Evolutionary conservation across 2,888 invertebrate genomes (phyloP).

Genomic region (Linnaemya tessellans): DNA sequence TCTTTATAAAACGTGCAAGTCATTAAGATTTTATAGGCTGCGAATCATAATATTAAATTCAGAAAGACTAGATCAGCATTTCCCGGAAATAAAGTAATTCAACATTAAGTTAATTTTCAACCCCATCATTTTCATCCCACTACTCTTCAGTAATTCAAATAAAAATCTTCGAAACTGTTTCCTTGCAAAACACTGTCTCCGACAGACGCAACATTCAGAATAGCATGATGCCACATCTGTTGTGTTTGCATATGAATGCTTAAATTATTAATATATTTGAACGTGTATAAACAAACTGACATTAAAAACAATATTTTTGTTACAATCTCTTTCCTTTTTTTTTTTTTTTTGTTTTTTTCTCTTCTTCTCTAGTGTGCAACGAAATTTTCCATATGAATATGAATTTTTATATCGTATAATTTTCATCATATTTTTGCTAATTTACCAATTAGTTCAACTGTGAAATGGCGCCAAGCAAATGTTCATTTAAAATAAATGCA

Average conservation of each 20-base stretch:
- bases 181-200: neutral
- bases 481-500: slow-evolving; percentile 40
- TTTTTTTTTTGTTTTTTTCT: neutral
- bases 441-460: slow-evolving; percentile 73
- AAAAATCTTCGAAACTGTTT: neutral
- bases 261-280: slow-evolving; percentile 62
- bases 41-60: too few species aligned
- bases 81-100: too few species aligned
- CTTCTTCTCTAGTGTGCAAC: slow-evolving; percentile 23
- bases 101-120: too few species aligned
- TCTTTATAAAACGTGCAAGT: too few species aligned
- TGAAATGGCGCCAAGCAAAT: slow-evolving; percentile 72
- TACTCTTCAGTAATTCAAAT: too few species aligned
- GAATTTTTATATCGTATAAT: slow-evolving; percentile 34
- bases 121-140: too few species aligned
- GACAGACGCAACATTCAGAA: neutral
- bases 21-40: too few species aligned
- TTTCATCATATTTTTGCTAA: slow-evolving; percentile 71
- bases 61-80: too few species aligned
- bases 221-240: slow-evolving; percentile 60
- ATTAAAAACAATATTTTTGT: slow-evolving; percentile 54
- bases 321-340: neutral
- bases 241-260: slow-evolving; percentile 64
- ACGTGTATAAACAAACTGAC: slow-evolving; percentile 33
- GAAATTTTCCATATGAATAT: slow-evolving; percentile 38